A percentile compares a stretch with the other conserved stretches of the same genome.
These are phyloP conservation scores for Bothrops alternatus DNA, from an alignment of 2,797 vertebrate species.

Conservation along the genomic window DNA sequence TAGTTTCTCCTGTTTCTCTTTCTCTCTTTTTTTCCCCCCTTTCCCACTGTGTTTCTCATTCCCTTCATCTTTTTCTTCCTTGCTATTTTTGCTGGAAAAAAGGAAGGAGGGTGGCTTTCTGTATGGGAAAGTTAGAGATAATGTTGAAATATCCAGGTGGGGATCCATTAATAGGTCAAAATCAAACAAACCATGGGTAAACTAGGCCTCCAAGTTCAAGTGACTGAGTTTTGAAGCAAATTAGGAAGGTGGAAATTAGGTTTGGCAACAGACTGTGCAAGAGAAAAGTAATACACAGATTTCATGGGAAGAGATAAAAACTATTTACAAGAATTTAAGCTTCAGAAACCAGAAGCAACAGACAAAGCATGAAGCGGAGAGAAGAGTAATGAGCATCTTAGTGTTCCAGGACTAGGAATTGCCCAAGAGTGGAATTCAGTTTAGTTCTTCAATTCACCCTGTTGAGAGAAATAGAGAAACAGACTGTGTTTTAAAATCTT, in stretches of 20 bases:
- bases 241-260: neutral
- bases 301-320: conserved; percentile 25
- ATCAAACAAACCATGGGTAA: neutral
- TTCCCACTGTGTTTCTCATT: neutral
- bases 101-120: neutral
- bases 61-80: neutral
- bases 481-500: conserved; percentile 15
- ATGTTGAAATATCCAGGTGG: neutral
- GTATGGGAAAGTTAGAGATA: neutral
- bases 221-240: conserved; percentile 21
- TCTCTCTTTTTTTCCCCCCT: neutral
- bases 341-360: conserved; percentile 32
- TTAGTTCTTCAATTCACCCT: conserved; percentile 29
- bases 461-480: conserved; percentile 7
- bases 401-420: conserved; percentile 13
- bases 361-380: neutral
- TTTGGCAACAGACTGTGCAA: conserved; percentile 3
- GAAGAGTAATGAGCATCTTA: neutral
- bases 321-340: conserved; percentile 18
- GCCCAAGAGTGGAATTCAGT: conserved; percentile 35
- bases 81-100: neutral
- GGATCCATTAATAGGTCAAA: neutral
- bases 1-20: neutral
- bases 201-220: neutral
- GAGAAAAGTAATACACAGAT: neutral